Evolutionary conservation across 2,888 invertebrate species (phyloP).

Genomic region (Saturnia pavonia): DNA sequence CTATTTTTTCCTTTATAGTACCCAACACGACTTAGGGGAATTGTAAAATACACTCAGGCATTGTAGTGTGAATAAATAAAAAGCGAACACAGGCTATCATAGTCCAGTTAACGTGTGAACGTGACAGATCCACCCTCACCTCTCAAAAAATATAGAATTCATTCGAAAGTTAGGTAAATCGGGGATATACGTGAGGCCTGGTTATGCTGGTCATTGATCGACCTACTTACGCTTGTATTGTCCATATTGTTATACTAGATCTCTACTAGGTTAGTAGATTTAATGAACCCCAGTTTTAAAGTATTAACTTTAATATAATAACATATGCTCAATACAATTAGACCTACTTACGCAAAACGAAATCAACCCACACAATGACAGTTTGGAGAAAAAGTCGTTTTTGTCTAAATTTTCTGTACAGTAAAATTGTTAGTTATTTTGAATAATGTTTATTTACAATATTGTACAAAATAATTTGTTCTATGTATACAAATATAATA

Average conservation of each 20-base stretch:
- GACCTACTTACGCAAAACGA: too few species aligned
- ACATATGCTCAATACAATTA: neutral
- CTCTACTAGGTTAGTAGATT: constrained; percentile 54
- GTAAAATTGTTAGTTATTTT: too few species aligned
- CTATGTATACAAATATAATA: too few species aligned
- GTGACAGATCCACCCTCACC: constrained; percentile 42
- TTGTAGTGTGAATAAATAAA: constrained; percentile 76
- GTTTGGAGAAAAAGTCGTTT: too few species aligned
- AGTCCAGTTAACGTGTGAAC: constrained; percentile 38
- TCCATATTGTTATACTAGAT: constrained; percentile 71
- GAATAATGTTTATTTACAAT: too few species aligned
- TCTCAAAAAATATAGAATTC: constrained; percentile 33
- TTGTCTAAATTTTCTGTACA: too few species aligned
- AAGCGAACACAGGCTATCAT: constrained; percentile 61
- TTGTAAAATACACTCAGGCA: constrained; percentile 65
- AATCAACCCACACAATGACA: too few species aligned
- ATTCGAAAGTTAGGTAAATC: constrained; percentile 41
- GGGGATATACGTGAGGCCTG: constrained; percentile 52
- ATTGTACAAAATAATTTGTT: too few species aligned
- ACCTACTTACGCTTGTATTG: constrained; percentile 69
- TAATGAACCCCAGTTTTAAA: constrained; percentile 50
- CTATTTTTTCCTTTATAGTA: constrained; percentile 41
- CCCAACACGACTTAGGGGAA: constrained; percentile 48
- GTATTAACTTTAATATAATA: neutral
- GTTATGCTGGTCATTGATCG: constrained; percentile 51